Evolutionary conservation across 2,113 vertebrate genomes (phyloP), one percentile per base, ranked within the genome.

Genomic region (Anhinga anhinga): DNA sequence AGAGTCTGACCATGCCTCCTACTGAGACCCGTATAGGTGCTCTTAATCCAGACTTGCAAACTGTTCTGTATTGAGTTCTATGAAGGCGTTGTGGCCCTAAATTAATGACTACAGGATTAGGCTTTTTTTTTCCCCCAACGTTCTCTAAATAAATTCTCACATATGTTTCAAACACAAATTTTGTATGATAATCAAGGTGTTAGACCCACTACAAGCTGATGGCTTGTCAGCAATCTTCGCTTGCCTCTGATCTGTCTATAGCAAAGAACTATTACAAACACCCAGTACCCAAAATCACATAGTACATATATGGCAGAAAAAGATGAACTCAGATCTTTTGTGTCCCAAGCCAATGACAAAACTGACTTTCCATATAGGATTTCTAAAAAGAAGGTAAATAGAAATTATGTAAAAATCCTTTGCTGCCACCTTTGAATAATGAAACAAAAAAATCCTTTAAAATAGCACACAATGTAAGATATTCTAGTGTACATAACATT

Each of bases 21-120:
- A 25, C 30, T 42, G 58, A 86, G 34, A 82, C 18, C 23, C 2
- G 0, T 8, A 11, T 0, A 72, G n/a, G 22, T 47, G 11, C 2
- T 82, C 40, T 71, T 69, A 89, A 26, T n/a, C 17, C 72, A 62
- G 17, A 52, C 44, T 22, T 50, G 17, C 29, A 77, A 85, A 59
- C 12, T 53, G 5, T 18, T 67, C 70, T 77, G 3, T 19, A 77
- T 7, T 45, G n/a, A 86, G 10, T 22, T 74, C 69, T 71, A 5
- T 19, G 32, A 78, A 82, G 44, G n/a, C 52, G 30, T 77, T 0
- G 1, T n/a, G 56, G 12, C 26, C 29, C 13, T 58, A 77, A 65
- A 74, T 52, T 20, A 59, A 59, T 38, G 13, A 49, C 9, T 65
- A 30, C 8, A 85, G 36, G 26, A 67, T 78, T 73, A 30, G 4